Base-by-base conservation (phyloP, 2,888 invertebrate genomes). In the Philereme transversata region DNA sequence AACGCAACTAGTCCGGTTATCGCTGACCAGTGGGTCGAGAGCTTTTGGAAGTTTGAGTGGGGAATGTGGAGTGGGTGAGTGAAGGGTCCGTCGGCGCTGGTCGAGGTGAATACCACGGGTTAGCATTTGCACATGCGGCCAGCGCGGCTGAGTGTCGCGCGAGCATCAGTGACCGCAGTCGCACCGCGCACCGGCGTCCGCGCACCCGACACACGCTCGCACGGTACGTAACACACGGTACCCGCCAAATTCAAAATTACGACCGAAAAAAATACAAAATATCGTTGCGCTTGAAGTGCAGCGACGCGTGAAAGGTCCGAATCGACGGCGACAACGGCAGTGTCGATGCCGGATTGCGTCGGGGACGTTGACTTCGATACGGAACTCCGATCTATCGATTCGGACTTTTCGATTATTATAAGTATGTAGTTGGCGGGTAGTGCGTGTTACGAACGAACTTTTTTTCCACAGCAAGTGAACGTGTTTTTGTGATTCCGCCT, bases 171-270 rank as follows among this genome's bases (percentile, higher is more conserved):
- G 85, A 82, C 87, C 86, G 84, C 90, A 90, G 89, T 89, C 87
- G 88, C 84, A 77, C 76, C 76, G 81, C 83, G 88, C 87, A 76
- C 79, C 84, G 84, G 80, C 85, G 82, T 80, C 83, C 82, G 88
- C 90, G 90, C 80, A 83, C 77, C 76, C 77, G 78, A 84, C 87
- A 82, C 86, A 87, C 85, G 84, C 79, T 80, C 81, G 73, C 79
- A 77, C 10, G 5, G 38, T 50, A 86, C 83, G 86, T 88, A 82
- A 88, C 89, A 84, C 87, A 90, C 83, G 71, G 78, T 82, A 84
- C 87, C 90, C 90, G 90, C 90, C 86, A 84, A 75, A 75, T 88
- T 90, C 83, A 84, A 89, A 90, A 77, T 78, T 71, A 68, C 65
- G 72, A 74, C 68, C 64, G 62, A 69, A 79, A 22, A 79, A 81